phyloP scores from a whole-genome alignment of 1,140 invertebrate species.

The Lepeophtheirus salmonis region DNA sequence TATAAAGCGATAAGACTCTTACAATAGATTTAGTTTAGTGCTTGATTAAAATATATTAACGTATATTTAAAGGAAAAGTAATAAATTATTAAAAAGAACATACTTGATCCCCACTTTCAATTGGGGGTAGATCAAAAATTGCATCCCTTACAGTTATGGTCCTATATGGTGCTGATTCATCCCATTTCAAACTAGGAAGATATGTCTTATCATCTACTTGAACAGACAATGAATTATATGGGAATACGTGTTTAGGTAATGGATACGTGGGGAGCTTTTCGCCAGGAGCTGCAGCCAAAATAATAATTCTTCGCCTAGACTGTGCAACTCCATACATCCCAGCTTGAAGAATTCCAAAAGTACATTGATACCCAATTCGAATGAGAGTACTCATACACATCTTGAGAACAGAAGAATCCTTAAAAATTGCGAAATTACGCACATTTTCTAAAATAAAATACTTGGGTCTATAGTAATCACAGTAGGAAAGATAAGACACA shows the following conservation, averaged over 20 bases:
- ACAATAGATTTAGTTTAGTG: no score
- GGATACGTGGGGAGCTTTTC: conserved; percentile 56
- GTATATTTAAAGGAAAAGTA: no score
- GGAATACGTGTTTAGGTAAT: conserved; percentile 58
- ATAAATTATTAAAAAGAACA: no score
- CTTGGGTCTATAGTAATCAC: conserved; percentile 36
- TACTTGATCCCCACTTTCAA: no score
- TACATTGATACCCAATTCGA: conserved; percentile 70
- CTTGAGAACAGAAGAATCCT: conserved; percentile 60
- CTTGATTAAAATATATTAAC: no score
- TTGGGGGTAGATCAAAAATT: conserved; percentile 60
- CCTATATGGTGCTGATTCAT: conserved; percentile 44
- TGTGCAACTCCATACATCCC: conserved; percentile 70
- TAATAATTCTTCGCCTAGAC: conserved; percentile 53
- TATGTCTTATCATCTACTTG: conserved; percentile 48
- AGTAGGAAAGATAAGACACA: conserved; percentile 42
- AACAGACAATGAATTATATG: conserved; percentile 46
- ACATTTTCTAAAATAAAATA: conserved; percentile 75
- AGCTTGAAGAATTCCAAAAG: conserved; percentile 65
- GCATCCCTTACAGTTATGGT: conserved; percentile 57
- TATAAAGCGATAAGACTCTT: no score
- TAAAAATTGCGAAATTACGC: conserved; percentile 59
- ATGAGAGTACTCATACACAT: conserved; percentile 52
- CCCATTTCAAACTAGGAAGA: conserved; percentile 22
- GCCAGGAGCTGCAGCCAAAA: conserved; percentile 62